phyloP scores from a whole-genome alignment of 2,113 vertebrate species.

The Brienomyrus longianalis region DNA sequence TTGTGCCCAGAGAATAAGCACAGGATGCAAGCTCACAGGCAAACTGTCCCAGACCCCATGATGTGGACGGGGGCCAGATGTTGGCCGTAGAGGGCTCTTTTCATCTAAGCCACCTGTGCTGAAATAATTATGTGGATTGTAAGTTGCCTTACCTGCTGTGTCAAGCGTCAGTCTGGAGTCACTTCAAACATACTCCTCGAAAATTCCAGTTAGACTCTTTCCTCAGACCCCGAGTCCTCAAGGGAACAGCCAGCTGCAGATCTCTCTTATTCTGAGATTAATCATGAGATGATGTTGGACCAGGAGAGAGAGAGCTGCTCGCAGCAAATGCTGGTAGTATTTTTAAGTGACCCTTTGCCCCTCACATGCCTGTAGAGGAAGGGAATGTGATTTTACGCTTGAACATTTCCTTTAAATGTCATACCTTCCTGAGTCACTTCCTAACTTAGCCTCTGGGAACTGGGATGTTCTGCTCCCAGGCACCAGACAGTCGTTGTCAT shows the following conservation, averaged over 20 bases:
- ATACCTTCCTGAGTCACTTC: background rate
- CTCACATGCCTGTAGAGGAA: background rate
- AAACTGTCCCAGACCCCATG: background rate
- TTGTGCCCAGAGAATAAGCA: background rate
- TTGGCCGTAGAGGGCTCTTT: background rate
- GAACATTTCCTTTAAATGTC: background rate
- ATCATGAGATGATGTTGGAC: background rate
- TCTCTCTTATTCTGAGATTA: background rate
- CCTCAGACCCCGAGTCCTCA: background rate
- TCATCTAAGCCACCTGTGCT: background rate
- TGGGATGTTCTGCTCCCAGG: background rate
- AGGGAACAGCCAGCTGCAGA: background rate
- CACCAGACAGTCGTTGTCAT: background rate
- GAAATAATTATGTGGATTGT: background rate
- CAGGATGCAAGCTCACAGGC: background rate
- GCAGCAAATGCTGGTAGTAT: background rate
- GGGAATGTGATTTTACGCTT: background rate
- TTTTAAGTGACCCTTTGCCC: background rate
- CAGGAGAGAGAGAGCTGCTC: background rate
- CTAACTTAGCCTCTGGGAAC: background rate
- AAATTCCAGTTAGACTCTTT: background rate
- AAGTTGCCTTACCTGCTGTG: background rate
- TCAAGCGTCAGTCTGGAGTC: background rate
- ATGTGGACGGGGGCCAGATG: background rate
- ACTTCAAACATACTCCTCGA: background rate